A percentile compares a stretch with the other conserved stretches of the same genome.
Conservation (phyloP, 1,140 invertebrate species). For the Ceratina calcarata region DNA sequence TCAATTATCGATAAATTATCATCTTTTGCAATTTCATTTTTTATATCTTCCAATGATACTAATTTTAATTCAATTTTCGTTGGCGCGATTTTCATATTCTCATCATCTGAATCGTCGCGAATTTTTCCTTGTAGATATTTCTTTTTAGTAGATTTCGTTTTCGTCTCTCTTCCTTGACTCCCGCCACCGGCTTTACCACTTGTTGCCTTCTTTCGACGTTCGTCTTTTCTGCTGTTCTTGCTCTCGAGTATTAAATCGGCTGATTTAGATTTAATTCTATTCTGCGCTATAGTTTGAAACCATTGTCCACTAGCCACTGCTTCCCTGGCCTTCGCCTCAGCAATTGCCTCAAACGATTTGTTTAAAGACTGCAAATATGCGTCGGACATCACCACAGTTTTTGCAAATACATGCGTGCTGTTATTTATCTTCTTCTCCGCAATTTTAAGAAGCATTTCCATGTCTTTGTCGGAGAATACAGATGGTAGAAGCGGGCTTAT, state of each 20-base stretch:
- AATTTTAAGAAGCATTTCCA: constrained; percentile 85
- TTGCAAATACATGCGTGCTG: constrained; percentile 71
- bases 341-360: constrained; percentile 85
- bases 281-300: constrained; percentile 74
- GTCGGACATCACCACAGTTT: constrained; percentile 74
- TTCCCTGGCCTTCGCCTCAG: constrained; percentile 87
- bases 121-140: constrained; percentile 81
- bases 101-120: constrained; percentile 84
- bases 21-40: constrained; percentile 83
- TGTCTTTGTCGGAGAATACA: constrained; percentile 88
- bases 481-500: constrained; percentile 89
- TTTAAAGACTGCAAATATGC: constrained; percentile 86
- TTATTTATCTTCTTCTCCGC: constrained; percentile 81
- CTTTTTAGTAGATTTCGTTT: constrained; percentile 96
- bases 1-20: constrained; percentile 85
- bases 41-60: constrained; percentile 86
- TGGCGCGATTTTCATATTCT: constrained; percentile 62
- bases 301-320: constrained; percentile 85
- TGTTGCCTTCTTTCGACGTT: constrained; percentile 92
- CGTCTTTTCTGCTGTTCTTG: constrained; percentile 90
- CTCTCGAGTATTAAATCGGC: constrained; percentile 75
- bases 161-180: constrained; percentile 95
- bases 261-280: constrained; percentile 76
- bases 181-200: constrained; percentile 94
- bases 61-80: constrained; percentile 83